These are phyloP conservation scores for Myrmecophaga tridactyla DNA, from an alignment of 2,113 vertebrate species.

Conservation along the genomic window DNA sequence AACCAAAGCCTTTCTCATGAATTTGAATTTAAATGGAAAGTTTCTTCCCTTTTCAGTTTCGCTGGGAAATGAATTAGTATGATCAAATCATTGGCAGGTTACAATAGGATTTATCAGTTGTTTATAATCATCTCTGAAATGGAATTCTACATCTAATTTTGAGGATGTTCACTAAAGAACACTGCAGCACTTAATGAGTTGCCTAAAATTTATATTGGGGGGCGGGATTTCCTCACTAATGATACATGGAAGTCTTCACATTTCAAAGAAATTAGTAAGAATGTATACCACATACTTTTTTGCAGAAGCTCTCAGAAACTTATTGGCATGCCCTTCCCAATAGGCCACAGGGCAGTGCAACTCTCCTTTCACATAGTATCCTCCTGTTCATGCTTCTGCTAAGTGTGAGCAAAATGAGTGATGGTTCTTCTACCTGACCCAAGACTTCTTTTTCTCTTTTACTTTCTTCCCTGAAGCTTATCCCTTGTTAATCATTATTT, in stretches of 20 bases:
- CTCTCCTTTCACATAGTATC: background rate
- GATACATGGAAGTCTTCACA: background rate
- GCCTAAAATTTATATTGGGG: background rate
- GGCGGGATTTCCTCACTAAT: background rate
- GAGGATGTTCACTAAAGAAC: constrained; percentile 43
- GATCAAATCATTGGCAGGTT: background rate
- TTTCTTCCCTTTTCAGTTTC: background rate
- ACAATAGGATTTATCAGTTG: background rate
- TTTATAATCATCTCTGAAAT: background rate
- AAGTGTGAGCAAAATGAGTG: background rate
- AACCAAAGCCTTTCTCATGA: background rate
- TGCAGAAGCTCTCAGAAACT: background rate
- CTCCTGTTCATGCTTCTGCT: background rate
- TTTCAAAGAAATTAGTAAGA: constrained; percentile 15
- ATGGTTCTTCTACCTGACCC: background rate
- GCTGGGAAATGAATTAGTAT: background rate
- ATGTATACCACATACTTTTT: background rate
- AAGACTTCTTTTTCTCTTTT: background rate
- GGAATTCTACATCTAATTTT: background rate
- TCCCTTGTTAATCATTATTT: background rate
- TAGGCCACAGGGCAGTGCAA: background rate
- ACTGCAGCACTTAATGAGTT: background rate
- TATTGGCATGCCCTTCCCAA: background rate
- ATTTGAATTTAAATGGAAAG: background rate
- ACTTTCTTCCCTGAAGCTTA: background rate